Evolutionary conservation across 2,797 vertebrate genomes (phyloP).

Genomic region (Rhodeus uyekii): DNA sequence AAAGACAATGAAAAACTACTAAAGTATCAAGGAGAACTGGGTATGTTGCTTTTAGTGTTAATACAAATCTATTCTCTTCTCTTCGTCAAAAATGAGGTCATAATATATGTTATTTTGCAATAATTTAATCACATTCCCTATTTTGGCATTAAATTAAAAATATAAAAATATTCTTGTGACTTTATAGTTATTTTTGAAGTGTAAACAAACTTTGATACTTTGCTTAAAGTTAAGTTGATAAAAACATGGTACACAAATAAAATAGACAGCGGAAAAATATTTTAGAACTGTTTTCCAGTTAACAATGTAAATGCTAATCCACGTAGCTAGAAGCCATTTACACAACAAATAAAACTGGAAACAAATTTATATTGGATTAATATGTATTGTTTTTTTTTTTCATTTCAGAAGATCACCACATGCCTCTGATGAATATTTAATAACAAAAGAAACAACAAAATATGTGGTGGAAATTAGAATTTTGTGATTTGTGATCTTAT

Average conservation of each 20-base stretch:
- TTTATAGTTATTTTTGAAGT: too few relatives aligned
- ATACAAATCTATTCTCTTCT: background rate
- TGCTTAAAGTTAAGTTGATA: background rate
- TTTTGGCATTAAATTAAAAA: background rate
- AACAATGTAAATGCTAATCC: background rate
- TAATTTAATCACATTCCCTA: background rate
- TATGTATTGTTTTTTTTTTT: background rate
- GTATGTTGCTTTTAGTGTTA: background rate
- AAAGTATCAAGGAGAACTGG: background rate
- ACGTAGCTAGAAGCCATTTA: background rate
- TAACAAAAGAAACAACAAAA: background rate
- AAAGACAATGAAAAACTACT: background rate
- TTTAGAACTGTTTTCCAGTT: background rate
- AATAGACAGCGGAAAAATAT: too few relatives aligned
- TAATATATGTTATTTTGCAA: background rate
- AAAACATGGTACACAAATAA: too few relatives aligned
- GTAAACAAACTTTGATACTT: too few relatives aligned
- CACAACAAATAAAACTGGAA: too few relatives aligned
- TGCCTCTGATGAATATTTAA: background rate
- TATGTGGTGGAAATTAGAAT: background rate
- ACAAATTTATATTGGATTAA: too few relatives aligned
- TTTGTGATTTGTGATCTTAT: background rate
- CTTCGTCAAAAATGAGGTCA: background rate
- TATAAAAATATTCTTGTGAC: background rate
- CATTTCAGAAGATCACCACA: background rate